Percentiles rank a stretch among this genome's conserved stretches.
phyloP scores from a whole-genome alignment of 2,888 invertebrate species.

The Drosophila tripunctata region DNA sequence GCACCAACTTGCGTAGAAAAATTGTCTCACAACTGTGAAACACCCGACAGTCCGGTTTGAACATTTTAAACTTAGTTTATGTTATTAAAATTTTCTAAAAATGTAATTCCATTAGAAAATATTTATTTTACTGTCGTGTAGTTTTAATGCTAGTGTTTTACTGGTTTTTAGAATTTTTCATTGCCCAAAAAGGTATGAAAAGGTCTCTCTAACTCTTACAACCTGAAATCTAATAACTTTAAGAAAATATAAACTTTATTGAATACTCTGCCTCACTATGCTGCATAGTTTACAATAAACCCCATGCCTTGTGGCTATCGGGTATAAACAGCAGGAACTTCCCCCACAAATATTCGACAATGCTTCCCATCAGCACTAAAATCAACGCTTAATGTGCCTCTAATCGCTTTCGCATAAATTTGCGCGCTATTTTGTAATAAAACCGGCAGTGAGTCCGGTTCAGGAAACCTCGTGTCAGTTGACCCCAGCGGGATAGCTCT shows the following conservation, averaged over 20 bases:
- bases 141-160: no score
- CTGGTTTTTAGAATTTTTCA: no score
- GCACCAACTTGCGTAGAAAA: conserved; percentile 4
- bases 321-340: conserved; percentile 21
- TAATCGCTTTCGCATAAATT: conserved; percentile 81
- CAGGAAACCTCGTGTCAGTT: background rate
- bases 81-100: no score
- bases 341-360: conserved; percentile 21
- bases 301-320: background rate
- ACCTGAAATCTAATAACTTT: no score
- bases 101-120: no score
- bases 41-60: no score
- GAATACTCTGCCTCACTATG: no score
- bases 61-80: no score
- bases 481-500: background rate
- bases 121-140: no score
- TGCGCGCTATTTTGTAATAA: conserved; percentile 63
- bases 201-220: no score
- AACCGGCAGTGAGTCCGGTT: conserved; percentile 15
- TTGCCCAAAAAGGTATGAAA: no score
- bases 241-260: no score
- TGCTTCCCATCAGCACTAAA: conserved; percentile 52
- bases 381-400: conserved; percentile 67
- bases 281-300: background rate
- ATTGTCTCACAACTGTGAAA: background rate